Conservation (phyloP, 2,113 vertebrate genomes). For the Lynx canadensis region DNA sequence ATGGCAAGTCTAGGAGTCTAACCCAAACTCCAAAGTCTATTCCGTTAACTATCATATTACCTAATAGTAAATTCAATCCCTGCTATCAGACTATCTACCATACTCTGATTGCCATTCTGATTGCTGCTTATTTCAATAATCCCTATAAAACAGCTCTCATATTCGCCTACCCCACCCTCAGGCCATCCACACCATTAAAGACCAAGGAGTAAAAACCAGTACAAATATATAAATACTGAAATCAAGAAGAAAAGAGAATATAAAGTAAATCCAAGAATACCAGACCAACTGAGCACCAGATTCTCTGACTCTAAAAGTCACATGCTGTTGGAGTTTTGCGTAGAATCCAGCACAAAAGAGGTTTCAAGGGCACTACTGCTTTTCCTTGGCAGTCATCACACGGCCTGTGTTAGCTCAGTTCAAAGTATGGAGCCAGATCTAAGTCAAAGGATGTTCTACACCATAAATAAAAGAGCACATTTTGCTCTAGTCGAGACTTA, state of each 20-base stretch:
- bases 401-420: neutral
- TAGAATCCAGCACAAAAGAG: neutral
- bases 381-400: neutral
- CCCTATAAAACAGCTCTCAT: neutral
- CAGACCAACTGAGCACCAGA: neutral
- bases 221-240: conserved; percentile 1
- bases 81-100: neutral
- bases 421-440: neutral
- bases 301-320: neutral
- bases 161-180: neutral
- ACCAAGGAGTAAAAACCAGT: neutral
- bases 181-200: neutral
- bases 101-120: neutral
- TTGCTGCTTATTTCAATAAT: neutral
- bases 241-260: conserved; percentile 49
- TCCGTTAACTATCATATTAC: neutral
- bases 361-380: neutral
- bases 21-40: neutral
- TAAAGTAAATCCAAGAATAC: conserved; percentile 4
- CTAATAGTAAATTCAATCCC: neutral
- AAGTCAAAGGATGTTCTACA: conserved; percentile 38
- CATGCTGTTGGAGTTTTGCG: neutral
- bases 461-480: conserved; percentile 36
- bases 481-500: conserved; percentile 18
- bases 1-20: neutral